These are phyloP conservation scores for Yponomeuta malinellus DNA, from an alignment of 2,888 invertebrate genomes.

Conservation along the genomic window DNA sequence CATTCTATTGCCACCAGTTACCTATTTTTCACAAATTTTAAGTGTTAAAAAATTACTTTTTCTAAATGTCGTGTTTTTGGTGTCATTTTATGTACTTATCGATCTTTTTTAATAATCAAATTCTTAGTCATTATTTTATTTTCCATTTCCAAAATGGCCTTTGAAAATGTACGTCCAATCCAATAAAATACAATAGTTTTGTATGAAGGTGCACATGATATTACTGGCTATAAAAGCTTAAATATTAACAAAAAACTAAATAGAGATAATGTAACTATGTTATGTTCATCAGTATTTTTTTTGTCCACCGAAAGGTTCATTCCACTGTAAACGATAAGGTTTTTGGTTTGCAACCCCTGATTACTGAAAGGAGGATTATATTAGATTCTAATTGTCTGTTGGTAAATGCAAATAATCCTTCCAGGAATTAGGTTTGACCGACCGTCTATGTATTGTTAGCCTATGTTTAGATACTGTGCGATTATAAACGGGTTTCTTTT, in stretches of 20 bases:
- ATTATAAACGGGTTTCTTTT: neutral
- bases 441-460: neutral
- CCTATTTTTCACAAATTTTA: slow-evolving; percentile 23
- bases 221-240: neutral
- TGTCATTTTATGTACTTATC: slow-evolving; percentile 28
- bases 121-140: neutral
- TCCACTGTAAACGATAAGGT: slow-evolving; percentile 28
- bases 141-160: neutral
- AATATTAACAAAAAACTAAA: slow-evolving; percentile 10
- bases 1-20: slow-evolving; percentile 18
- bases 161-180: neutral
- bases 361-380: too few species aligned
- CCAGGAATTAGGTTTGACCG: neutral
- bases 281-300: slow-evolving; percentile 39
- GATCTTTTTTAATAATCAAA: slow-evolving; percentile 22
- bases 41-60: slow-evolving; percentile 21
- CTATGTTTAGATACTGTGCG: neutral
- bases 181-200: neutral
- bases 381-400: neutral
- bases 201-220: neutral
- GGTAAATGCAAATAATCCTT: neutral
- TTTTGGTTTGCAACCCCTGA: too few species aligned
- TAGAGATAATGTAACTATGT: neutral
- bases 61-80: slow-evolving; percentile 25
- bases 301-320: slow-evolving; percentile 47